Percentiles rank a stretch among this genome's conserved stretches.
These are phyloP conservation scores for Ceratotherium simum DNA, from an alignment of 2,113 vertebrate genomes.

Conservation along the genomic window DNA sequence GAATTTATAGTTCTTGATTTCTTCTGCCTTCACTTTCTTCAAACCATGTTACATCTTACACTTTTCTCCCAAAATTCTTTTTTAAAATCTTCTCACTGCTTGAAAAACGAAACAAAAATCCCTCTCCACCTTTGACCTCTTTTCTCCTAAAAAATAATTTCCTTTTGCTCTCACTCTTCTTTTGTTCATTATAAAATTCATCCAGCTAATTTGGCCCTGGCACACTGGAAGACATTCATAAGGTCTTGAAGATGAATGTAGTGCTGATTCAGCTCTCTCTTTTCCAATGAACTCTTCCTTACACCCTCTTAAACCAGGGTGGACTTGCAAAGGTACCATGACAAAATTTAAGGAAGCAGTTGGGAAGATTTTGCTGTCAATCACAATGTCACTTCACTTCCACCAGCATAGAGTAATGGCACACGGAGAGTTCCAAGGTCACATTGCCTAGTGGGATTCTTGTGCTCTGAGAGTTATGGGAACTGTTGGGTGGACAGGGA, in stretches of 20 bases:
- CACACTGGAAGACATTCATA: background rate
- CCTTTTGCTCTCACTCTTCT: background rate
- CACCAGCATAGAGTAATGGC: background rate
- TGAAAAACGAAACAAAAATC: background rate
- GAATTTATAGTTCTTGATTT: background rate
- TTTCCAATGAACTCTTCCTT: background rate
- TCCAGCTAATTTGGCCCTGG: background rate
- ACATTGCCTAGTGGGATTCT: slow-evolving; percentile 13
- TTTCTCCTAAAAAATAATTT: slow-evolving; percentile 9
- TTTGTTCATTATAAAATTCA: slow-evolving; percentile 12
- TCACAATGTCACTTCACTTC: background rate
- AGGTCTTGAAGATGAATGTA: background rate
- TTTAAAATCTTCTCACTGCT: background rate
- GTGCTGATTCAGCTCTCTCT: background rate
- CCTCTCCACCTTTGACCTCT: background rate
- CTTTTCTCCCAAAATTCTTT: background rate
- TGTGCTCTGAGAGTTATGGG: background rate
- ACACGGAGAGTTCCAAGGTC: slow-evolving; percentile 39
- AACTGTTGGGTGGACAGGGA: background rate
- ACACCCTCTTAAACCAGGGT: background rate
- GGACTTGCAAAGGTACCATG: background rate
- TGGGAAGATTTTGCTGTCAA: background rate
- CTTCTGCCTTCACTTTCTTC: background rate
- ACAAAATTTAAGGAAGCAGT: background rate
- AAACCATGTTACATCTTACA: background rate